Conservation (phyloP, 2,113 vertebrate genomes). For the Aix galericulata region DNA sequence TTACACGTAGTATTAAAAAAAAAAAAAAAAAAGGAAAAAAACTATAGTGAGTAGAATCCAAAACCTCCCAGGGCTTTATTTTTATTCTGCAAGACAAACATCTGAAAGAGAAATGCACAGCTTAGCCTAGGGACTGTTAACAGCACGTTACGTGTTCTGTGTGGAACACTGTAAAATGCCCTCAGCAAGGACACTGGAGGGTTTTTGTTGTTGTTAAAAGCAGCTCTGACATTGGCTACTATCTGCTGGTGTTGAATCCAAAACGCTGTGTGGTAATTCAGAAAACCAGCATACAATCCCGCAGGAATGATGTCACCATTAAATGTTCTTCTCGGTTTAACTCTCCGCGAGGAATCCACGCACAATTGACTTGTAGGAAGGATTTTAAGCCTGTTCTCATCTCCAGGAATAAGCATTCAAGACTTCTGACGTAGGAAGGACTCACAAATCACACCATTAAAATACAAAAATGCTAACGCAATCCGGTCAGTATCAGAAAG, state of each 20-base stretch:
- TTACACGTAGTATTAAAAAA: not conserved
- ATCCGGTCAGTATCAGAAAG: not conserved
- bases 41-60: not conserved
- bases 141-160: accelerated
- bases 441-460: no score
- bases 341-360: not conserved
- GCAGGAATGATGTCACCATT: not conserved
- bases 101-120: not conserved
- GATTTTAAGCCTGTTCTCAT: not conserved
- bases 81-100: not conserved
- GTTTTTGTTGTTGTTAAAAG: not conserved
- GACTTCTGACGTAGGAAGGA: accelerated
- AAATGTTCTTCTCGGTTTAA: not conserved
- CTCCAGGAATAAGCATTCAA: not conserved
- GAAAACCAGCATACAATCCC: not conserved
- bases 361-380: not conserved
- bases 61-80: not conserved
- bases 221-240: not conserved
- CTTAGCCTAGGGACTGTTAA: not conserved
- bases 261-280: not conserved
- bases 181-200: not conserved
- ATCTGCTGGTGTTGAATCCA: not conserved
- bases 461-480: no score
- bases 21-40: not conserved
- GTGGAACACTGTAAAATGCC: not conserved